phyloP scores from a whole-genome alignment of 2,797 vertebrate genomes.

The Geotrypetes seraphini region DNA sequence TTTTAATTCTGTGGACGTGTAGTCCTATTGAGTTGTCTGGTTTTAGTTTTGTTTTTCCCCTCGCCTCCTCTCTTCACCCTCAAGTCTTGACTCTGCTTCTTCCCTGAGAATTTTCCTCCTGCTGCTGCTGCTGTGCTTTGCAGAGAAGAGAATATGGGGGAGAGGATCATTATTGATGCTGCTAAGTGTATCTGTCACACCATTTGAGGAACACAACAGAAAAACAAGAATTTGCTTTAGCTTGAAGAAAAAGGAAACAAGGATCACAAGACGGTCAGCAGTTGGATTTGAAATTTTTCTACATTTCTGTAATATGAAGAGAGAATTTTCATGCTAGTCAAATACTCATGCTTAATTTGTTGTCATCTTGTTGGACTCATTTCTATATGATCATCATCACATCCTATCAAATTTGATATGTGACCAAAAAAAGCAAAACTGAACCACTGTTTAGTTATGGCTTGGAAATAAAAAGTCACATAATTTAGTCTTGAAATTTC shows the following conservation, averaged over 20 bases:
- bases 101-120: conserved; percentile 20
- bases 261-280: conserved; percentile 33
- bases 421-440: conserved; percentile 28
- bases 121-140: conserved; percentile 41
- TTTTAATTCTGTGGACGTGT: conserved; percentile 13
- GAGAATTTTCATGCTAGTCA: conserved; percentile 23
- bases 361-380: conserved; percentile 33
- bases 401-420: conserved; percentile 27
- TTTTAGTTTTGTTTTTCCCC: conserved; percentile 4
- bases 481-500: conserved; percentile 27
- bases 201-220: conserved; percentile 36
- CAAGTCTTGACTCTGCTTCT: no score
- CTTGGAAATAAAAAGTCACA: conserved; percentile 45
- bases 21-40: conserved; percentile 11
- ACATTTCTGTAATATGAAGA: conserved; percentile 33
- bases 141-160: conserved; percentile 40
- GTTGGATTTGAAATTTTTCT: conserved; percentile 14
- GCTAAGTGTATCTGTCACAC: conserved; percentile 52
- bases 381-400: conserved; percentile 24
- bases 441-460: conserved; percentile 50
- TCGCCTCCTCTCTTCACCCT: no score
- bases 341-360: conserved; percentile 15
- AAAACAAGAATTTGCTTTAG: conserved; percentile 47
- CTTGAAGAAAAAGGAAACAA: conserved; percentile 22
- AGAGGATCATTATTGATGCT: conserved; percentile 59